Conservation (phyloP, 2,797 vertebrate species). For the Philypnodon macrostomus region DNA sequence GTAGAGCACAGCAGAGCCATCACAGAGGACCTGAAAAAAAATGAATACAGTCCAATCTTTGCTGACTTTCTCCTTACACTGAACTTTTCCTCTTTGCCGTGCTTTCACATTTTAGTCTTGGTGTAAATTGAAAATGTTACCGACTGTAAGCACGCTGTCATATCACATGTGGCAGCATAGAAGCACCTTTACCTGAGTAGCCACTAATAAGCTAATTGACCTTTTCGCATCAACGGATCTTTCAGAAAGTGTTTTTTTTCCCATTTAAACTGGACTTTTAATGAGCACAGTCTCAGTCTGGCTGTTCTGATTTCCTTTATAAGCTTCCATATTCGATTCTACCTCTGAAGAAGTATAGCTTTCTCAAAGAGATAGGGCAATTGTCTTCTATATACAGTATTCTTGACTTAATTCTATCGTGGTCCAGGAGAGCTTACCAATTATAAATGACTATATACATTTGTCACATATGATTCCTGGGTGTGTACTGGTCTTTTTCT, state of each 20-base stretch:
- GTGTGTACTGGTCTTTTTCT: too few relatives aligned
- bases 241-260: constrained; percentile 27
- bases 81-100: constrained; percentile 13
- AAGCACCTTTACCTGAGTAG: constrained; percentile 69
- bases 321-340: constrained; percentile 45
- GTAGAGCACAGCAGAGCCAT: background rate
- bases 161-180: constrained; percentile 41
- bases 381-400: too few relatives aligned
- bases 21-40: background rate
- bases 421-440: constrained; percentile 57
- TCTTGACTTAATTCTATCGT: too few relatives aligned
- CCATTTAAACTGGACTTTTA: constrained; percentile 43
- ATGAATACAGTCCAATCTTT: background rate
- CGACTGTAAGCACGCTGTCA: constrained; percentile 49
- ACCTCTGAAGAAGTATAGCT: constrained; percentile 44
- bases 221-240: constrained; percentile 66
- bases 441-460: constrained; percentile 73
- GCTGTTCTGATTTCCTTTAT: constrained; percentile 50
- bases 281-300: constrained; percentile 48
- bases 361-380: constrained; percentile 65
- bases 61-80: constrained; percentile 5
- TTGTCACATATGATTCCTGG: too few relatives aligned
- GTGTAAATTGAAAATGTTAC: constrained; percentile 58
- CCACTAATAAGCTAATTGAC: constrained; percentile 79
- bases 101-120: constrained; percentile 27